These are phyloP conservation scores for Chanos chanos DNA, from an alignment of 2,797 vertebrate genomes.

Conservation along the genomic window DNA sequence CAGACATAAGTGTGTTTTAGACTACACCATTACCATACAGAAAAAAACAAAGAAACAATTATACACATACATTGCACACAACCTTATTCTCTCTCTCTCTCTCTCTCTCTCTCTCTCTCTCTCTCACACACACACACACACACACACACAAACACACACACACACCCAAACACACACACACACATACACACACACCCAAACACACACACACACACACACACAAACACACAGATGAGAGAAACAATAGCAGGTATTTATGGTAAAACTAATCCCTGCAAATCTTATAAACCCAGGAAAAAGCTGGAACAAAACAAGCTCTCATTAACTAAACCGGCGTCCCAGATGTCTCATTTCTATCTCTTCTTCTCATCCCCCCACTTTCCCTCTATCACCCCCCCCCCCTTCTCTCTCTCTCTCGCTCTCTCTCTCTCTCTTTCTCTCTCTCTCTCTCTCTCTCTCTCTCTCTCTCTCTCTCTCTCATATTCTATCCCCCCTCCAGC, in stretches of 20 bases:
- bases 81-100: neutral
- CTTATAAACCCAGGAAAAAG: slow-evolving; percentile 66
- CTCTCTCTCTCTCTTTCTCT: neutral
- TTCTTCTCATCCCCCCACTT: slow-evolving; percentile 25
- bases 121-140: neutral
- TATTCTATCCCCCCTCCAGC: neutral
- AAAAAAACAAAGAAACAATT: too few relatives aligned
- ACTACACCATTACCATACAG: too few relatives aligned
- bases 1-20: too few relatives aligned
- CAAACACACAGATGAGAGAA: slow-evolving; percentile 25
- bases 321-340: slow-evolving; percentile 65
- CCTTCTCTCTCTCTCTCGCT: neutral
- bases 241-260: slow-evolving; percentile 57
- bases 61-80: neutral
- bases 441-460: neutral
- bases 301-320: slow-evolving; percentile 68
- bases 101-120: too few relatives aligned
- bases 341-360: slow-evolving; percentile 37
- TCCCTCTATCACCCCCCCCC: slow-evolving; percentile 8
- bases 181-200: slow-evolving; percentile 21
- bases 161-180: slow-evolving; percentile 8
- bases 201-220: slow-evolving; percentile 4
- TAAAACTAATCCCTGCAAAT: slow-evolving; percentile 73
- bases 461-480: slow-evolving; percentile 1
- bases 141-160: slow-evolving; percentile 5